phyloP scores from a whole-genome alignment of 2,113 vertebrate genomes.

The Pelobates fuscus region DNA sequence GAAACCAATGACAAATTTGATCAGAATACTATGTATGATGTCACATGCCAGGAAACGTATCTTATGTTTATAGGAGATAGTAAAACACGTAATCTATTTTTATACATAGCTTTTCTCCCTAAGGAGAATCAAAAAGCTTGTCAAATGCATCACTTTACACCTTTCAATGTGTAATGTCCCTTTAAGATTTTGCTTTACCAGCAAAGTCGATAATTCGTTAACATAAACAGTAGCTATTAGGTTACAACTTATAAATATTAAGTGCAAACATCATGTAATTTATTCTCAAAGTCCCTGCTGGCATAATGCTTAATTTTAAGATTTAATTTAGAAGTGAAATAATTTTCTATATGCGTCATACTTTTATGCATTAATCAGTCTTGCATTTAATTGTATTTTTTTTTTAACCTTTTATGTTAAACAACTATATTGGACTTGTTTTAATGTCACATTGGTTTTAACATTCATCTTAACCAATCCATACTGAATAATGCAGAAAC shows the following conservation, averaged over 20 bases:
- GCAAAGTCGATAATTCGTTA: neutral
- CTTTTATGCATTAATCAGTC: neutral
- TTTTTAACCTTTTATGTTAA: neutral
- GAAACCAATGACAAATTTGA: neutral
- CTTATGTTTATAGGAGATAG: neutral
- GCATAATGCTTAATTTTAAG: neutral
- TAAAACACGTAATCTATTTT: no score
- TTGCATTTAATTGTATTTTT: neutral
- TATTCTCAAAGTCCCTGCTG: conserved; percentile 9
- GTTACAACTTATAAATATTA: neutral
- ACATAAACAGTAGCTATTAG: neutral
- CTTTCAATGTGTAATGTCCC: neutral
- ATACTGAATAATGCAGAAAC: no score
- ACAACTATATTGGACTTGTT: neutral
- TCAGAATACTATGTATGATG: neutral
- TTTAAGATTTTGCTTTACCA: neutral
- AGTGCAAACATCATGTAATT: neutral
- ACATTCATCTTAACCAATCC: conserved; percentile 27
- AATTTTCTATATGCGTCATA: neutral
- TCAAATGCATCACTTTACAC: neutral
- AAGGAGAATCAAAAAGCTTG: no score
- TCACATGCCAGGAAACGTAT: neutral
- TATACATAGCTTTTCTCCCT: no score
- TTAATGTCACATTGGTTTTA: neutral
- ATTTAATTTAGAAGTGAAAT: neutral